These are phyloP conservation scores for Andrena chrysosceles DNA, from an alignment of 2,888 invertebrate genomes.

Conservation along the genomic window DNA sequence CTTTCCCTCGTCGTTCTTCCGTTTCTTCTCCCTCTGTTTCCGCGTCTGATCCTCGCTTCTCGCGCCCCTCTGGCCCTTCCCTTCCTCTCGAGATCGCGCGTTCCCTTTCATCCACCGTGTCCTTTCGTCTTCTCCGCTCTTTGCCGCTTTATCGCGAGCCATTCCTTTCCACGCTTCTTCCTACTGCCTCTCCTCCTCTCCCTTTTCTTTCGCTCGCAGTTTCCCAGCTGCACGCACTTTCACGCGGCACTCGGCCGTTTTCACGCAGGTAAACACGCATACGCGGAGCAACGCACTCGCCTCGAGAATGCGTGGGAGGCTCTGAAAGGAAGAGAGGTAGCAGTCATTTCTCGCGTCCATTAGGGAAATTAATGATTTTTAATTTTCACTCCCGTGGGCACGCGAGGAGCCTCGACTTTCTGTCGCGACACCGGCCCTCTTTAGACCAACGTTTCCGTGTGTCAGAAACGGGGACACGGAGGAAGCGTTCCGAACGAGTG, in stretches of 20 bases:
- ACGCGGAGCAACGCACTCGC: slow-evolving; percentile 55
- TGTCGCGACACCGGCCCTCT: slow-evolving; percentile 26
- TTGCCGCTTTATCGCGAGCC: background rate
- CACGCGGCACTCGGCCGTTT: slow-evolving; percentile 53
- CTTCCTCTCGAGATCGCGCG: slow-evolving; percentile 10
- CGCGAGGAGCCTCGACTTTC: slow-evolving; percentile 36
- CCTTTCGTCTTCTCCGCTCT: slow-evolving; percentile 19
- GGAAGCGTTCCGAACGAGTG: background rate
- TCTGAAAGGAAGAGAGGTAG: slow-evolving; percentile 64
- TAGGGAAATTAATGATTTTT: slow-evolving; percentile 80
- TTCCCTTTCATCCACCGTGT: slow-evolving; percentile 16
- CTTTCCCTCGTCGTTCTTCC: slow-evolving; percentile 38
- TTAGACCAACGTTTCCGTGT: slow-evolving; percentile 12
- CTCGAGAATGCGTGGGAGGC: slow-evolving; percentile 50
- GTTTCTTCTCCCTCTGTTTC: slow-evolving; percentile 45
- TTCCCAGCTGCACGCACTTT: slow-evolving; percentile 54
- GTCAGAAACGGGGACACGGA: slow-evolving; percentile 15
- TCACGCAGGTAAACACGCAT: slow-evolving; percentile 61
- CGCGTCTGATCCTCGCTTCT: slow-evolving; percentile 18
- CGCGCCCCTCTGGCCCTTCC: slow-evolving; percentile 8
- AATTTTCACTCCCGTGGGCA: slow-evolving; percentile 66
- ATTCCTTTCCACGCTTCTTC: slow-evolving; percentile 9
- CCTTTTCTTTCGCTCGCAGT: slow-evolving; percentile 8
- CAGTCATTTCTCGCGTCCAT: slow-evolving; percentile 75
- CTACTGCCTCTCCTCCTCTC: slow-evolving; percentile 14